Evolutionary conservation across 2,113 vertebrate genomes (phyloP), one percentile per base, ranked within the genome.

Genomic region (Urocolius indicus): DNA sequence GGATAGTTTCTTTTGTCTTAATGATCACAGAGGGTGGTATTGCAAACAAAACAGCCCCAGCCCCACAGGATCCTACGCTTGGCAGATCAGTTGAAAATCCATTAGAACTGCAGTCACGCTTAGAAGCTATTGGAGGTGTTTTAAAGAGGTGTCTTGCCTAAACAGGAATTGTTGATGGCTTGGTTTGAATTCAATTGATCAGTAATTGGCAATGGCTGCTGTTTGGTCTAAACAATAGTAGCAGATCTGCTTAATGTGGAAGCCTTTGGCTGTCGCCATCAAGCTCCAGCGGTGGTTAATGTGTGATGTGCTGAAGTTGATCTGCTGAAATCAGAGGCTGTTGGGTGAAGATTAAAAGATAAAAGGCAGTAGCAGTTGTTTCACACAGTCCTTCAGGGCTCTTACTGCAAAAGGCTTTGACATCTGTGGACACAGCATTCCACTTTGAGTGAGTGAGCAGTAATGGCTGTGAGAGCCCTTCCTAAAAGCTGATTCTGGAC

Each of bases 371-470:
- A 61, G 11, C 3, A 8, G 21, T 34, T 46, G 52, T 30, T 62
- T 4, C 1, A 1, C 45, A 8, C 26, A 1, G 9, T 10, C 32
- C 68, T 78, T 61, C 16, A 11, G 74, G 72, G 38, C 81, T 29
- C 0, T 36, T 20, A 2, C 84, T 80, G 88, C 74, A 9, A 7
- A 19, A 52, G 75, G 80, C 30, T 65, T 49, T 22, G 10, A 24
- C 13, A 0, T 6, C 72, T 22, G 29, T 5, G 84, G 69, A 3
- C 13, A 3, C 0, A 0, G 36, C 76, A 6, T 32, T 26, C 7
- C 52, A 0, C 38, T 2, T 6, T 1, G 5, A 16, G 29, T 15
- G 20, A 8, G 23, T 0, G 0, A 14, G 14, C 6, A 4, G 29
- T 3, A 2, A 5, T 24, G 45, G 1, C 24, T 14, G 22, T 2